Evolutionary conservation across 2,888 invertebrate genomes (phyloP).

Genomic region (Achlya flavicornis): DNA sequence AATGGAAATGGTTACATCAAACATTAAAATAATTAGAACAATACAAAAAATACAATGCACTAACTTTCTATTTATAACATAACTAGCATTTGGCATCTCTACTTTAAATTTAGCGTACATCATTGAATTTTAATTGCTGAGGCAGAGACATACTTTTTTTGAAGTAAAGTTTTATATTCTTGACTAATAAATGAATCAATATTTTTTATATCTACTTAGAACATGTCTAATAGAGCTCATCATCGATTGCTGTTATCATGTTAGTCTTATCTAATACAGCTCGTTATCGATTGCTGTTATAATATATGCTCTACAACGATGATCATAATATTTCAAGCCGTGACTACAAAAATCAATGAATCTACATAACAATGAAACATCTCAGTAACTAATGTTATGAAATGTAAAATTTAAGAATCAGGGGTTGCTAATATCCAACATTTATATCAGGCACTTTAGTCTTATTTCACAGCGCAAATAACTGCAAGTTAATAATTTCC

Average conservation of each 20-base stretch:
- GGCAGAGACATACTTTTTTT: no score
- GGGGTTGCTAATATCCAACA: slow-evolving; percentile 2
- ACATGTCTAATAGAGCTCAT: no score
- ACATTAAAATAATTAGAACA: slow-evolving; percentile 2
- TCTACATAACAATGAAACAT: no score
- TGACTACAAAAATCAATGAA: no score
- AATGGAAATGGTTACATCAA: slow-evolving; percentile 1
- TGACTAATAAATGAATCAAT: background rate
- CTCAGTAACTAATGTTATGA: no score
- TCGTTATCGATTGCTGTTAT: no score
- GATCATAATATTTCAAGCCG: no score
- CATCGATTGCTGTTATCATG: no score
- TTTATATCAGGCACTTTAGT: slow-evolving; percentile 19
- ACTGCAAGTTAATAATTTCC: slow-evolving; percentile 66
- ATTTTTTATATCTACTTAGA: background rate
- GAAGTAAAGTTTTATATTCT: background rate
- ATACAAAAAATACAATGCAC: slow-evolving; percentile 9
- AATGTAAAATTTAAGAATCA: background rate
- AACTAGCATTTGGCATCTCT: background rate
- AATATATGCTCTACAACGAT: no score
- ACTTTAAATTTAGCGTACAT: slow-evolving; percentile 1
- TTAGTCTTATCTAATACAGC: no score
- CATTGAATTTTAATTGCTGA: background rate
- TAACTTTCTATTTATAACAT: background rate
- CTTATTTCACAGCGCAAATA: slow-evolving; percentile 65